phyloP scores from a whole-genome alignment of 2,113 vertebrate species.

The Scomber colias region DNA sequence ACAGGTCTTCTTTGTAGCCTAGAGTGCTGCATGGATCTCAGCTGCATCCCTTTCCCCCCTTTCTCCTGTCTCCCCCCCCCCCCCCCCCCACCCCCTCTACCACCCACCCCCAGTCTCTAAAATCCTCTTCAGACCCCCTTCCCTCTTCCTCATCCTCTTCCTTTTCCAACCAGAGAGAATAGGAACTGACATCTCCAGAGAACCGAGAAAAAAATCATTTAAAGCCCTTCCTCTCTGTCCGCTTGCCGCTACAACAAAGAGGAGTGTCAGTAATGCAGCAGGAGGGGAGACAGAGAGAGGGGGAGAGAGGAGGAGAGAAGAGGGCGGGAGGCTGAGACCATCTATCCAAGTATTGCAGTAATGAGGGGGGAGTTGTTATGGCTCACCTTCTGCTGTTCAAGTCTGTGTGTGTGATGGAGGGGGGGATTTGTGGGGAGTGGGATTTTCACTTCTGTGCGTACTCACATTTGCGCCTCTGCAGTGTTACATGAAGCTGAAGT shows the following conservation, averaged over 20 bases:
- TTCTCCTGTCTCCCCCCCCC: too few relatives aligned
- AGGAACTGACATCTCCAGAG: conserved; percentile 72
- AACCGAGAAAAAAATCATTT: conserved; percentile 68
- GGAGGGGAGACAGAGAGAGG: conserved; percentile 10
- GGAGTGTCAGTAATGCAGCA: conserved; percentile 66
- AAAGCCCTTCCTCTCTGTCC: conserved; percentile 71
- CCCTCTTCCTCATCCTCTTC: conserved; percentile 46
- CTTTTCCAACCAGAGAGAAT: conserved; percentile 62
- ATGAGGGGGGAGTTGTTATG: conserved; percentile 70
- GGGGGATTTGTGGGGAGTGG: background rate
- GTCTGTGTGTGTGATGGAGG: conserved; percentile 24
- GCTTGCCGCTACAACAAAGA: conserved; percentile 47
- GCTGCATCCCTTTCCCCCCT: conserved; percentile 20
- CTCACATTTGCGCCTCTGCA: conserved; percentile 51
- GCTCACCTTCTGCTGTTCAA: conserved; percentile 67
- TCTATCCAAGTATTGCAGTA: conserved; percentile 52
- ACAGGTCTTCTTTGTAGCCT: conserved; percentile 74
- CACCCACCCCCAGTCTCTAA: conserved; percentile 29
- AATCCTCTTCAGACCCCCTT: conserved; percentile 62
- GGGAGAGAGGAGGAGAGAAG: background rate
- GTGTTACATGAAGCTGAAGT: conserved; percentile 43
- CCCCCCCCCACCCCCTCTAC: too few relatives aligned
- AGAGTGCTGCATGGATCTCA: conserved; percentile 64
- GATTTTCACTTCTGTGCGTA: conserved; percentile 45
- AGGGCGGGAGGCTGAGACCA: conserved; percentile 27